Conservation (phyloP, 2,888 invertebrate genomes). For the Parapristionchus giblindavisi region DNA sequence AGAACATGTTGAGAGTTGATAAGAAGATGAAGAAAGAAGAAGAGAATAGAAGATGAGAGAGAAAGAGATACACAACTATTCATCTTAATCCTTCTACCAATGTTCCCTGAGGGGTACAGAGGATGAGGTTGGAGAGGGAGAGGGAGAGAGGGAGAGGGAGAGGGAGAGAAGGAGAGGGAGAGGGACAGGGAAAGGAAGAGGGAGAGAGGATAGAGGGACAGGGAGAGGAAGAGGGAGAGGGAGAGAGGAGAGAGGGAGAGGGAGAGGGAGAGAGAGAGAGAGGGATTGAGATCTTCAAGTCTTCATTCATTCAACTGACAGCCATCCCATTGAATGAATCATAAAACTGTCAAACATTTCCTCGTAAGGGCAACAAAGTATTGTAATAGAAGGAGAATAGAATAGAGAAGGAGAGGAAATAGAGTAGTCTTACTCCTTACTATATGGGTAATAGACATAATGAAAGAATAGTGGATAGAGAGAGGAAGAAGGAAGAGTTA, state of each 20-base stretch:
- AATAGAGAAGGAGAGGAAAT: background rate
- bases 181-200: constrained; percentile 9
- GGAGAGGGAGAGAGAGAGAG: constrained; percentile 4
- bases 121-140: background rate
- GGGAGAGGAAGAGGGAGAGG: background rate
- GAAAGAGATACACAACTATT: constrained; percentile 16
- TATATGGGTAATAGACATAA: no score
- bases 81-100: constrained; percentile 26
- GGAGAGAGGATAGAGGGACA: constrained; percentile 3
- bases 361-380: background rate
- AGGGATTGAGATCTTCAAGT: no score
- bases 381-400: background rate
- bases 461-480: no score
- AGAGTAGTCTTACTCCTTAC: no score
- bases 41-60: background rate
- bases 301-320: background rate
- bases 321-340: background rate
- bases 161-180: background rate
- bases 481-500: no score
- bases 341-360: no score
- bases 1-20: constrained; percentile 23
- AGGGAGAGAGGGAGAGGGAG: constrained; percentile 11
- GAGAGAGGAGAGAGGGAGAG: background rate
- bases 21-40: constrained; percentile 28
- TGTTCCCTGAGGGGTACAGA: background rate